Base-by-base conservation (phyloP, 2,888 invertebrate species). In the Tanypteryx hageni region DNA sequence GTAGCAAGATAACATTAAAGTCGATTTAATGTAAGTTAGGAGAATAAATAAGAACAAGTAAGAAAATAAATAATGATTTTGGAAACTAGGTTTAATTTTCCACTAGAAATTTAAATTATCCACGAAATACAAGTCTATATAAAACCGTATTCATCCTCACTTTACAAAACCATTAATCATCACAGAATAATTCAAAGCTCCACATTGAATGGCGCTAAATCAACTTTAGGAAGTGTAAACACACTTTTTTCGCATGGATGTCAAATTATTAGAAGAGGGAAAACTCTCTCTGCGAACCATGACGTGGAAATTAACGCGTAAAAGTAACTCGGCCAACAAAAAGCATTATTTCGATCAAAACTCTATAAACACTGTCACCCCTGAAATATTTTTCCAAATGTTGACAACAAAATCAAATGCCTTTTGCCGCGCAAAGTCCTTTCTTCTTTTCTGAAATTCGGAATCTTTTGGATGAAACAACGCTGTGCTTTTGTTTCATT, bases 321-420 rank as follows among this genome's bases (percentile, higher is more conserved):
- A 27, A 76, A 76, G n/a, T 76, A 76, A 27, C 22, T 76, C 22
- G 22, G 14, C 76, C 4, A 76, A 27, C 44, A 44, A 83, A 83
- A 83, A 57, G 44, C 56, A n/a, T 18, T 56, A 83, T 16, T n/a
- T 10, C 18, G 56, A 57, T 83, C 56, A 44, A 83, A 18, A 31
- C 56, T n/a, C n/a, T 11, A 64, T 9, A n/a, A 83, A 18, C 44
- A 44, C 16, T 83, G 31, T 56, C 44, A 16, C 14, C 18, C 44
- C 14, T 16, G 83, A n/a, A 83, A 27, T 76, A 76, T 76, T 76
- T 76, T 22, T 76, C 76, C 22, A 76, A 76, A 76, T 27, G 76
- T 22, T 76, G 76, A 76, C 76, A 22, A 22, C 76, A 9, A 76
- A 76, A 76, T 76, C 76, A 76, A 76, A 76, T 76, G 76, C 76